Conservation (phyloP, 2,888 invertebrate genomes). For the Blera fallax region DNA sequence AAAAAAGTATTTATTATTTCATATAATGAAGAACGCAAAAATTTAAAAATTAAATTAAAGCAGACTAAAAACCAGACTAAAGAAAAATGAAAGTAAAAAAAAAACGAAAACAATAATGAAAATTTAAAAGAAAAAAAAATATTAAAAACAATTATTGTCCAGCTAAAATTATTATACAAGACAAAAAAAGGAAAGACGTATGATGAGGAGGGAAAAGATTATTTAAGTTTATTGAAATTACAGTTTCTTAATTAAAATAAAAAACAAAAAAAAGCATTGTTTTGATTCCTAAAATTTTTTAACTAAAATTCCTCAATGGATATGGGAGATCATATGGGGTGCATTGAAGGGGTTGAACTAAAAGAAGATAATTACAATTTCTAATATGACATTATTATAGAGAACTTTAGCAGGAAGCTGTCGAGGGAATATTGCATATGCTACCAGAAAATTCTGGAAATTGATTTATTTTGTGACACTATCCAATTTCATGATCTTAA, state of each 20-base stretch:
- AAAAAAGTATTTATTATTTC: conserved; percentile 56
- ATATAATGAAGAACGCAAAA: conserved; percentile 49
- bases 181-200: conserved; percentile 42
- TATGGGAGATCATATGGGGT: too few relatives aligned
- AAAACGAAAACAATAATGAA: conserved; percentile 37
- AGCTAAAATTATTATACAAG: conserved; percentile 71
- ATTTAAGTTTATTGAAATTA: conserved; percentile 82
- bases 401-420: too few relatives aligned
- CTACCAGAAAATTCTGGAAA: too few relatives aligned
- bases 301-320: too few relatives aligned
- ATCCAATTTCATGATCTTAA: too few relatives aligned
- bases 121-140: conserved; percentile 32
- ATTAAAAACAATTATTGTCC: conserved; percentile 72
- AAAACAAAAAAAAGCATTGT: conserved; percentile 73
- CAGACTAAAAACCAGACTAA: conserved; percentile 45
- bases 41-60: conserved; percentile 34
- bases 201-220: conserved; percentile 73
- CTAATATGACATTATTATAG: too few relatives aligned
- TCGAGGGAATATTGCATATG: too few relatives aligned
- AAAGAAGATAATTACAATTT: too few relatives aligned
- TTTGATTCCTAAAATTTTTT: conserved; percentile 15
- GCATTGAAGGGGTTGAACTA: too few relatives aligned
- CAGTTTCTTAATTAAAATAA: conserved; percentile 82
- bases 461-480: too few relatives aligned
- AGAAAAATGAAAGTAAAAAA: conserved; percentile 13